phyloP scores from a whole-genome alignment of 2,113 vertebrate genomes.

The Mus spicilegus region DNA sequence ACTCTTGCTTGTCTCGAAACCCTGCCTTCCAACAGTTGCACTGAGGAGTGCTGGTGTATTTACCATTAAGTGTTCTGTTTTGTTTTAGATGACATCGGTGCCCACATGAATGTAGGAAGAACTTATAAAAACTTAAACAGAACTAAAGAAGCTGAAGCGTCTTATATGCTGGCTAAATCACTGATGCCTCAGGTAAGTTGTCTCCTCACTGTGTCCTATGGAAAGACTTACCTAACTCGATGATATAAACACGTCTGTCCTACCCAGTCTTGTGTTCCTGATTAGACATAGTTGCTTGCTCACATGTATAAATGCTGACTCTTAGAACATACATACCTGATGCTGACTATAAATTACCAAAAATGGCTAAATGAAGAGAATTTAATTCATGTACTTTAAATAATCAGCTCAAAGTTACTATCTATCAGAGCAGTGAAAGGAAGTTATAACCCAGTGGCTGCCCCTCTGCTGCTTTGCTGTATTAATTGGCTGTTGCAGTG shows the following conservation, averaged over 20 bases:
- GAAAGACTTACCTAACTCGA: not conserved
- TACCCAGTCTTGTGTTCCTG: not conserved
- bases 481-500: not conserved
- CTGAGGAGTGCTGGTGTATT: conserved; percentile 4
- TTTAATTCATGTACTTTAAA: not conserved
- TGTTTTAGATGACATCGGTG: conserved; percentile 95
- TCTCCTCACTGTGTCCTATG: not conserved
- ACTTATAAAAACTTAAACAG: conserved; percentile 98
- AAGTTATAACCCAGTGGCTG: not conserved
- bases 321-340: not conserved
- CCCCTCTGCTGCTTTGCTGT: not conserved
- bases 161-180: conserved; percentile 96
- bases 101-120: conserved; percentile 99
- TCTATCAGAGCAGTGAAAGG: conserved; percentile 3
- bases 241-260: not conserved
- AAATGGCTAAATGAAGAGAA: conserved; percentile 40
- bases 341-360: not conserved
- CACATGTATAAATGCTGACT: conserved; percentile 8
- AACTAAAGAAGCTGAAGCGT: conserved; percentile 97
- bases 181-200: conserved; percentile 97
- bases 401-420: not conserved
- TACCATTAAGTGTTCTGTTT: conserved; percentile 62
- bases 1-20: conserved; percentile 46
- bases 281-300: conserved; percentile 13
- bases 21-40: not conserved